phyloP scores from a whole-genome alignment of 2,113 vertebrate genomes.

The Platycercus adscitus region DNA sequence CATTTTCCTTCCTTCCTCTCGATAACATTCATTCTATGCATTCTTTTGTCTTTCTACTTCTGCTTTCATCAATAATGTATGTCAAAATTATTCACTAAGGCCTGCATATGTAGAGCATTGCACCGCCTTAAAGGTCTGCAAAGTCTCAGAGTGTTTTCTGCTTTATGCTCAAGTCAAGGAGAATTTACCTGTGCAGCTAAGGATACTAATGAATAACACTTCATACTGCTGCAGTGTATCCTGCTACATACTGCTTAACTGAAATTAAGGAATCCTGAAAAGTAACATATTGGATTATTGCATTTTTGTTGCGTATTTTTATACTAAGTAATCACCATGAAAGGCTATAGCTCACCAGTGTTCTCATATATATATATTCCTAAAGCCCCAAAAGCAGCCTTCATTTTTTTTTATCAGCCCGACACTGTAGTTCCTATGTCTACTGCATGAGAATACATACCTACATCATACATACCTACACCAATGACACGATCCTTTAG shows the following conservation, averaged over 20 bases:
- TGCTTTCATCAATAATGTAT: background rate
- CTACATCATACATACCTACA: background rate
- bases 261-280: background rate
- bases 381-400: background rate
- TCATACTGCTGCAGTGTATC: background rate
- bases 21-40: background rate
- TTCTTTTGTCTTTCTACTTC: background rate
- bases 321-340: background rate
- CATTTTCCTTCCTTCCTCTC: background rate
- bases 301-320: background rate
- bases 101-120: background rate
- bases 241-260: background rate
- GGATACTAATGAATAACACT: background rate
- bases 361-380: background rate
- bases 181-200: background rate
- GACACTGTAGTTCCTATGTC: background rate
- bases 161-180: background rate
- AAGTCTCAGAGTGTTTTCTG: background rate
- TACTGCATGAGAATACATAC: background rate
- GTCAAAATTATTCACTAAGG: background rate
- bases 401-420: background rate
- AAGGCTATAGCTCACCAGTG: background rate
- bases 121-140: too few relatives aligned
- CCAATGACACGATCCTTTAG: background rate
- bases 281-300: background rate